These are phyloP conservation scores for Pollenia labialis DNA, from an alignment of 2,888 invertebrate species.

Conservation along the genomic window DNA sequence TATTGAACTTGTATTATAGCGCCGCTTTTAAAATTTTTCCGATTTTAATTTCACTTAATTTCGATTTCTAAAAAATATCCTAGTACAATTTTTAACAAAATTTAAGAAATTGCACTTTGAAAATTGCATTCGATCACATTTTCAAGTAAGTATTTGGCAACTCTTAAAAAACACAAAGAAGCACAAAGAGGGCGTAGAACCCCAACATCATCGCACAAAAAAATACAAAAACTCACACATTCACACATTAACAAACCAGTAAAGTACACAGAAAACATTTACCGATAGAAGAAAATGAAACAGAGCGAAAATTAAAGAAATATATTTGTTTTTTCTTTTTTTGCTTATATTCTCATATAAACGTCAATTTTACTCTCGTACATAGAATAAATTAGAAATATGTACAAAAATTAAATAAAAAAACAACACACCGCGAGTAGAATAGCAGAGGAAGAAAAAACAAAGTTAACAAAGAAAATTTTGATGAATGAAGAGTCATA, in stretches of 20 bases:
- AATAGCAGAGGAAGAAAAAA: constrained; percentile 40
- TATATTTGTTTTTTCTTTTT: constrained; percentile 10
- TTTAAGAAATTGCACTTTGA: constrained; percentile 5
- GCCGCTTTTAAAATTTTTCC: too few species aligned
- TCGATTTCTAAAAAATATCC: too few species aligned
- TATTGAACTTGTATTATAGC: too few species aligned
- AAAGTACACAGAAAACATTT: constrained; percentile 15
- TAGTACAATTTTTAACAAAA: not conserved
- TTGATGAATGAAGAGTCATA: constrained; percentile 68
- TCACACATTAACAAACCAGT: constrained; percentile 1
- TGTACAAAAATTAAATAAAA: not conserved
- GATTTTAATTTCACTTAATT: too few species aligned
- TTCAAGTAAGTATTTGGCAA: constrained; percentile 51
- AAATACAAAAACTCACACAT: constrained; percentile 47
- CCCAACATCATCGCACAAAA: constrained; percentile 71
- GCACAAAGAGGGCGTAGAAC: constrained; percentile 73
- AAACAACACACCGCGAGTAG: constrained; percentile 38
- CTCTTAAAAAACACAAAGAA: constrained; percentile 66
- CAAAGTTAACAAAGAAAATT: constrained; percentile 66
- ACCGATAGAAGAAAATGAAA: constrained; percentile 39
- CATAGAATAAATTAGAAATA: constrained; percentile 29
- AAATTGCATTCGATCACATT: constrained; percentile 43
- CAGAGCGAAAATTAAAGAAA: constrained; percentile 58
- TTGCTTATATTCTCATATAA: constrained; percentile 27
- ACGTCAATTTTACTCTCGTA: constrained; percentile 52